Evolutionary conservation across 2,797 vertebrate species (phyloP), one percentile per base, ranked within the genome.

Genomic region (Crax fasciolata): DNA sequence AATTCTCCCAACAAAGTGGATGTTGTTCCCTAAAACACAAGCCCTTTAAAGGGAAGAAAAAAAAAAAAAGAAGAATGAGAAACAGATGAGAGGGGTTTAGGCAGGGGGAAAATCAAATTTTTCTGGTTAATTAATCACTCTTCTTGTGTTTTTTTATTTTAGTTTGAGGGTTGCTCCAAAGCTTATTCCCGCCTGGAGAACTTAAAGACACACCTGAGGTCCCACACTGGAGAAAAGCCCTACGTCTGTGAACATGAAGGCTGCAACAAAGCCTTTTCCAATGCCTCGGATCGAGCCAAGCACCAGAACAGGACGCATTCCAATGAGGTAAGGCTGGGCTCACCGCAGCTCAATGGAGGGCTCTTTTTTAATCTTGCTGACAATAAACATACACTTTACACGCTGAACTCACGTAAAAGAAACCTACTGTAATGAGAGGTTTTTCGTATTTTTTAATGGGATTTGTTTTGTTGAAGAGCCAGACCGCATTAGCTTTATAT

Each of bases 241-340:
- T 99, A 99, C 1, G 99, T 99, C 91, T 99, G 99, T 62, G 99
- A 99, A 84, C 99, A 99, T 0, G 99, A 99, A 95, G 99, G 99
- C 93, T 99, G 99, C 97, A 99, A 99, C 98, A 99, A 99, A 96
- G 99, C 99, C 49, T 99, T 99, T 98, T 99, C 99, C 96, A 99
- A 99, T 2, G 99, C 99, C 92, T 99, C 99, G 0, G 99, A 99
- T 97, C 98, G 99, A 14, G 99, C 99, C 96, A 99, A 99, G 97
- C 99, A 99, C 97, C 99, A 99, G 98, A 99, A 99, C 98, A 98
- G 99, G 92, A 99, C 99, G 3, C 99, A 99, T 97, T 99, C 99
- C 72, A 99, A 99, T 3, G 99, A 99, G 99, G 99, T 99, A 98
- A 73, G 73, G 73, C 11, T 89, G 67, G 70, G 39, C 81, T 94